Base-by-base conservation (phyloP, 2,113 vertebrate genomes). In the Hypomesus transpacificus region DNA sequence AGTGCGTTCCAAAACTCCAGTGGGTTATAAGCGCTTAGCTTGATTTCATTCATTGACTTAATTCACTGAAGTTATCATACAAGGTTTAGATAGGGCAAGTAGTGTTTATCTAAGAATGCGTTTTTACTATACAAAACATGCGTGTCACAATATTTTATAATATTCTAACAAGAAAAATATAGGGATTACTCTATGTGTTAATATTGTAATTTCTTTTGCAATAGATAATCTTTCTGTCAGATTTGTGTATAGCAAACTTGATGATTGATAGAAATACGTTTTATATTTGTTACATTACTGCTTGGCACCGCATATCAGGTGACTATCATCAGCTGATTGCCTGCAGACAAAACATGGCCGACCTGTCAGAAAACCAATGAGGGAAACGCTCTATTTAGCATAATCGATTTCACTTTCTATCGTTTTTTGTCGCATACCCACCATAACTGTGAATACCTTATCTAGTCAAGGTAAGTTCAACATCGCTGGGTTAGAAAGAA, bases 271-370 rank as follows among this genome's bases (percentile, higher is more conserved):
- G 56, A 58, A n/a, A 13, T 22, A 21, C n/a, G 13, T 14, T 22
- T 60, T n/a, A 61, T 26, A 26, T 26, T 26, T 26, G 3, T 46
- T 46, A 11, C 39, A 46, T 11, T 46, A 9, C 39, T 46, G 2
- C 39, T 46, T 46, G 2, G 7, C 39, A 46, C 39, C 39, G 57
- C 85, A 86, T 82, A 88, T 91, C 82, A 83, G 53, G 90, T 87
- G 86, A 92, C 89, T 70, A 3, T 3, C 68, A 89, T 93, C 92
- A 93, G 91, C 89, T 93, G 91, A 93, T 85, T 87, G 84, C 82
- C 85, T 86, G 86, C 86, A 88, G 85, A 88, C 85, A 75, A 85
- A 91, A 91, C 86, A 92, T 93, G 92, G 90, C 89, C 77, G 90
- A 90, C 60, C 88, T 90, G 87, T 90, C 85, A 88, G 87, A 89